phyloP scores from a whole-genome alignment of 30 jellyfish, hydroid and myxozoan genomes.

The Hydractinia symbiolongicarpus region DNA sequence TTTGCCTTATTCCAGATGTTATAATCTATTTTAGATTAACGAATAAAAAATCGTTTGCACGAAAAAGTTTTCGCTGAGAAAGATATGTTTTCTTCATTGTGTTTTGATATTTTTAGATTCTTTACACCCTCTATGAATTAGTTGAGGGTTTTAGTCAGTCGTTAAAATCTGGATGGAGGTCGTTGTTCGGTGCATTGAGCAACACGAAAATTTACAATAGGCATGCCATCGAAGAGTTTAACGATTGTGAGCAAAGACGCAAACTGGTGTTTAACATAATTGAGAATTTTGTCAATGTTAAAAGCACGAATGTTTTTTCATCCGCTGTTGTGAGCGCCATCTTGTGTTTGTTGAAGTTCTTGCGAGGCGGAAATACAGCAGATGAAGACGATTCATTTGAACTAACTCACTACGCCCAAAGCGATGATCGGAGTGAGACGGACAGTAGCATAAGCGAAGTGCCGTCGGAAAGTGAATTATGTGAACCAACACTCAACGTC shows the following conservation, averaged over 20 bases:
- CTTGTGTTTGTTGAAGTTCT: constrained; percentile 67
- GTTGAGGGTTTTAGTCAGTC: constrained; percentile 90
- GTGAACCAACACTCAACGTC: constrained; percentile 74
- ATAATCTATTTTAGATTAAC: no score
- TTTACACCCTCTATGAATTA: constrained; percentile 89
- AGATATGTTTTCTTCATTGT: background rate
- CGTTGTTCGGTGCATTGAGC: constrained; percentile 87
- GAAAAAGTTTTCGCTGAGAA: no score
- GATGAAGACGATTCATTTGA: constrained; percentile 46
- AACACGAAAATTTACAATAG: constrained; percentile 77
- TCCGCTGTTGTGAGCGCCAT: constrained; percentile 89
- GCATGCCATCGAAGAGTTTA: constrained; percentile 68
- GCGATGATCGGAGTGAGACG: constrained; percentile 73
- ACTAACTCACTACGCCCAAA: constrained; percentile 19
- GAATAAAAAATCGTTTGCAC: no score
- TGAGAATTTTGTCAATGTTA: constrained; percentile 66
- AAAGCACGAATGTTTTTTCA: constrained; percentile 84
- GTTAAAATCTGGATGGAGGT: constrained; percentile 96
- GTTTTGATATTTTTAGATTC: constrained; percentile 43
- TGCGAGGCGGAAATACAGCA: constrained; percentile 45
- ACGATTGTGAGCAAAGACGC: constrained; percentile 86
- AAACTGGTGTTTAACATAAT: constrained; percentile 72
- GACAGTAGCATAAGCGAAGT: constrained; percentile 56
- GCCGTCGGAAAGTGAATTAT: constrained; percentile 56
- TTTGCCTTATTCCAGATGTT: no score